These are phyloP conservation scores for Phocides pigmalion DNA, from an alignment of 1,140 invertebrate species.

Conservation along the genomic window DNA sequence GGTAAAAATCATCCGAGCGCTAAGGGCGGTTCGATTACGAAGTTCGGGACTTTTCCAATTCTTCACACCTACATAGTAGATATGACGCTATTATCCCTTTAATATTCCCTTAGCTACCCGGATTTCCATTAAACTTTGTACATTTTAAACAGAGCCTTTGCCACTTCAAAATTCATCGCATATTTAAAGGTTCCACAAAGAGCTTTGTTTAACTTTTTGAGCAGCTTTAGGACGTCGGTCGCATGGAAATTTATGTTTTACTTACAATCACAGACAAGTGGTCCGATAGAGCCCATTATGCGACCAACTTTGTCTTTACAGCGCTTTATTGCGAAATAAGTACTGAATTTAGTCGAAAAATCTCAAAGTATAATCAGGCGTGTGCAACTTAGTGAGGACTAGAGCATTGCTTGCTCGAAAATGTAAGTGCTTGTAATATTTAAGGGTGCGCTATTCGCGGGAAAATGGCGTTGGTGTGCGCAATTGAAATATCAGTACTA, in stretches of 20 bases:
- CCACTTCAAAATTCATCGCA: conserved; percentile 72
- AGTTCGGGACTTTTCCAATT: conserved; percentile 9
- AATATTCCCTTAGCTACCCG: conserved; percentile 63
- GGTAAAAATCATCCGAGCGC: background rate
- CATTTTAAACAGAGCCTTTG: conserved; percentile 71
- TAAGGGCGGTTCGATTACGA: conserved; percentile 3
- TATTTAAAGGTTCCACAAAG: conserved; percentile 71
- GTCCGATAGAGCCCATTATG: conserved; percentile 7
- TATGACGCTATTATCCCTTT: conserved; percentile 51
- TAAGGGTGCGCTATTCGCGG: background rate
- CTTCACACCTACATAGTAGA: conserved; percentile 14
- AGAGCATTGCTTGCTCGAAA: background rate
- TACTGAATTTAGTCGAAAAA: conserved; percentile 2
- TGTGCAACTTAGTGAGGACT: background rate
- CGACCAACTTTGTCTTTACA: background rate
- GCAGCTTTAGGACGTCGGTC: conserved; percentile 41
- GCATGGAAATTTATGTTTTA: conserved; percentile 43
- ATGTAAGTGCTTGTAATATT: background rate
- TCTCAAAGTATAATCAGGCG: background rate
- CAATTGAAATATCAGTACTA: no score
- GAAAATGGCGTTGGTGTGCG: no score
- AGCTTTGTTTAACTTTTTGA: conserved; percentile 73
- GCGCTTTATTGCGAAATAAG: conserved; percentile 10
- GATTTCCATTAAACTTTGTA: conserved; percentile 74
- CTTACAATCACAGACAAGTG: conserved; percentile 36